Conservation (phyloP, 2,113 vertebrate species). For the Orthochromis malagaraziensis region DNA sequence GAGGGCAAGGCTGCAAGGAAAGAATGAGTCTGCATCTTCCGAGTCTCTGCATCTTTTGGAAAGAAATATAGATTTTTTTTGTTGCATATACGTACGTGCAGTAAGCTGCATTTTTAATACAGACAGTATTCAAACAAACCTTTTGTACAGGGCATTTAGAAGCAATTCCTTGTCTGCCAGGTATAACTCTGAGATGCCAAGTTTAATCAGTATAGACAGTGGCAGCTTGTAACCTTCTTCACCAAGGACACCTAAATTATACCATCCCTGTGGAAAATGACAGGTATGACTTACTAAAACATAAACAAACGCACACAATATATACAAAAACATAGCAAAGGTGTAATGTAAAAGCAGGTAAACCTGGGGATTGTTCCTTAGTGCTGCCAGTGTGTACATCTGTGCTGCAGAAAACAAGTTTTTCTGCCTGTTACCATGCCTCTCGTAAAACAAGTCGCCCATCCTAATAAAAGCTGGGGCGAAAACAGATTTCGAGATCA, state of each 20-base stretch:
- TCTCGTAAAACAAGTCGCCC: conserved; percentile 70
- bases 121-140: conserved; percentile 24
- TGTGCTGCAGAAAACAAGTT: conserved; percentile 60
- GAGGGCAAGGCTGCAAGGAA: conserved; percentile 76
- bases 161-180: conserved; percentile 47
- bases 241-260: conserved; percentile 71
- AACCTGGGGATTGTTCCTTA: conserved; percentile 72
- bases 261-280: conserved; percentile 67
- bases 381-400: conserved; percentile 72
- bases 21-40: conserved; percentile 58
- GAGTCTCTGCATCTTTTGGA: conserved; percentile 71
- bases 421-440: conserved; percentile 16
- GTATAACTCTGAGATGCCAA: conserved; percentile 60
- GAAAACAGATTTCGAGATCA: not conserved
- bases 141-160: conserved; percentile 61
- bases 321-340: not conserved
- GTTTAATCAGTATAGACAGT: conserved; percentile 44
- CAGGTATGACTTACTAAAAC: not conserved
- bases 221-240: conserved; percentile 67
- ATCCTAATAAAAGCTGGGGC: conserved; percentile 69
- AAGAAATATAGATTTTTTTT: not conserved
- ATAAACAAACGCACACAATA: not conserved
- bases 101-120: not conserved
- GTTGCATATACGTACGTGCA: not conserved
- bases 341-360: not conserved